Evolutionary conservation across 2,888 invertebrate species (phyloP).

Genomic region (Pyrochroa serraticornis): DNA sequence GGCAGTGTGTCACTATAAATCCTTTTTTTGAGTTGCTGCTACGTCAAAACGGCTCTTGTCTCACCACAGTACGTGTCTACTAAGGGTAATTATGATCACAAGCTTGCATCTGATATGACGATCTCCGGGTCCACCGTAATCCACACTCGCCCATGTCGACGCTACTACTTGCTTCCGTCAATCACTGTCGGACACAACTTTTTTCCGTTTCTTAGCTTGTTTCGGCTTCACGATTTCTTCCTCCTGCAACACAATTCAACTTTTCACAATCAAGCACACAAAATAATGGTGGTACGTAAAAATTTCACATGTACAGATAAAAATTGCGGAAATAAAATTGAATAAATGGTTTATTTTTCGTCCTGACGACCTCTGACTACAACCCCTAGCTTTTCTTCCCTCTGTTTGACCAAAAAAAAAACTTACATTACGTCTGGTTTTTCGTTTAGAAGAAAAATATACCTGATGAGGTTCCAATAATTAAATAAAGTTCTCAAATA

Average conservation of each 20-base stretch:
- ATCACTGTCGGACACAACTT: conserved; percentile 91
- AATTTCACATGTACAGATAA: too few species aligned
- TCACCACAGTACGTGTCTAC: conserved; percentile 18
- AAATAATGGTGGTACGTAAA: too few species aligned
- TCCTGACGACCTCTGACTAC: too few species aligned
- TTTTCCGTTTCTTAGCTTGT: conserved; percentile 90
- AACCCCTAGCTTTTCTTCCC: too few species aligned
- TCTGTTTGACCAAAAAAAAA: not conserved
- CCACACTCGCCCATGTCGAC: conserved; percentile 15
- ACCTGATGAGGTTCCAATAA: too few species aligned
- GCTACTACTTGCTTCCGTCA: conserved; percentile 63
- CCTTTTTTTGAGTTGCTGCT: conserved; percentile 38
- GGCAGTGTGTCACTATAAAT: conserved; percentile 32
- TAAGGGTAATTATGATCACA: conserved; percentile 32
- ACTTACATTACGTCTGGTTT: too few species aligned
- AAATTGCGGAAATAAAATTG: too few species aligned
- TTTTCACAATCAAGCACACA: not conserved
- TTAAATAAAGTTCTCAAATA: too few species aligned
- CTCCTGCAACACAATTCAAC: conserved; percentile 65
- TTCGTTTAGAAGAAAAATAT: too few species aligned
- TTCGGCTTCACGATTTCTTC: conserved; percentile 91
- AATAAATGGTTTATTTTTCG: too few species aligned
- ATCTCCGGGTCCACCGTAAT: conserved; percentile 20
- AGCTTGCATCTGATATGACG: conserved; percentile 41
- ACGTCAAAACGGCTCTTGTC: too few species aligned